Conservation (phyloP, 2,888 invertebrate genomes). For the Pristionchus arcanus region DNA sequence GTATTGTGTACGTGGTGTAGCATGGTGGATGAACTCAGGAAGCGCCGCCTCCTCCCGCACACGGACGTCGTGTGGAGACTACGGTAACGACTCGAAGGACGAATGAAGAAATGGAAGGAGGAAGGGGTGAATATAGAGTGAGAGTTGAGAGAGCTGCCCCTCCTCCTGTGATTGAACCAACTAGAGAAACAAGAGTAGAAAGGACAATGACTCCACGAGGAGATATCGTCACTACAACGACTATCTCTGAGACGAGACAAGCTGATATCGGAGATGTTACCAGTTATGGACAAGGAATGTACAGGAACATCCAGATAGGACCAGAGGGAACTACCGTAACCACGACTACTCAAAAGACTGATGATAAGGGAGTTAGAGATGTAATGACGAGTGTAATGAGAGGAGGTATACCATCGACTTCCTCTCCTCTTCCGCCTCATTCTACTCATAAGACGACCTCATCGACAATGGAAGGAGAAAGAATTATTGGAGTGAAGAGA, state of each 20-base stretch:
- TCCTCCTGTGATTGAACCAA: constrained; percentile 4
- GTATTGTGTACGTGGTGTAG: neutral
- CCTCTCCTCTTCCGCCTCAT: neutral
- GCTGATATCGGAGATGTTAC: constrained; percentile 46
- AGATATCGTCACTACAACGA: constrained; percentile 52
- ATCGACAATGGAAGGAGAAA: constrained; percentile 17
- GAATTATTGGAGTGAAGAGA: constrained; percentile 12
- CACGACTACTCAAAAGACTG: constrained; percentile 39
- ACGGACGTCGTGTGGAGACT: constrained; percentile 35
- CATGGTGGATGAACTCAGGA: neutral
- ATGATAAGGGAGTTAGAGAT: constrained; percentile 51
- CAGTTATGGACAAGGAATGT: constrained; percentile 24
- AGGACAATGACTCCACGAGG: constrained; percentile 43
- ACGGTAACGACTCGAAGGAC: neutral
- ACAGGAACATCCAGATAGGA: constrained; percentile 49
- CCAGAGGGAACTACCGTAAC: constrained; percentile 39
- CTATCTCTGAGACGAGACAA: constrained; percentile 51
- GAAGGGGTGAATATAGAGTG: constrained; percentile 2
- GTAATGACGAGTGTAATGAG: constrained; percentile 41
- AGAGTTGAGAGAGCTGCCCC: constrained; percentile 45
- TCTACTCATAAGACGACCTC: neutral
- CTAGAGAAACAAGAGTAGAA: constrained; percentile 51
- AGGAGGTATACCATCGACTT: neutral
- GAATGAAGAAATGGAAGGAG: neutral
- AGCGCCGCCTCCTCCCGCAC: constrained; percentile 51